phyloP scores from a whole-genome alignment of 2,888 invertebrate species.

The Cheilosia urbana region DNA sequence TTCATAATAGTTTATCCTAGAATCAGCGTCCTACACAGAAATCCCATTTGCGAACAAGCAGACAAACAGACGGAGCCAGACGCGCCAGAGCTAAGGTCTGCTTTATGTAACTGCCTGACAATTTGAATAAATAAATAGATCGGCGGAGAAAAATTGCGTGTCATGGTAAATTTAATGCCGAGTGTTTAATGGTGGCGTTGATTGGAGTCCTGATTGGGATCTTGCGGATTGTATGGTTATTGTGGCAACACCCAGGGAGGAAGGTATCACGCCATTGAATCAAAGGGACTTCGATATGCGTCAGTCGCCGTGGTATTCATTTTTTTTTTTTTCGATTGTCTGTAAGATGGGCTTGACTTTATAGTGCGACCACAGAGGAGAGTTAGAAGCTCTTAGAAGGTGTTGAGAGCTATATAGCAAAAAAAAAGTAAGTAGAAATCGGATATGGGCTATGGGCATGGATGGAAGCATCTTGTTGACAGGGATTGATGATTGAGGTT shows the following conservation, averaged over 20 bases:
- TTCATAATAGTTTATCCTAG: constrained; percentile 49
- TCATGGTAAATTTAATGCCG: constrained; percentile 22
- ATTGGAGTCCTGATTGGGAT: constrained; percentile 68
- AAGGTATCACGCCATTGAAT: not conserved
- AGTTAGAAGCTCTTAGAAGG: not conserved
- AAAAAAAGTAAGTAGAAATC: too few species aligned
- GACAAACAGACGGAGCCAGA: not conserved
- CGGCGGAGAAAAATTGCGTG: constrained; percentile 36
- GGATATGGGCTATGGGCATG: too few species aligned
- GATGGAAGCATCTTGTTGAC: too few species aligned
- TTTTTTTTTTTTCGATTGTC: not conserved
- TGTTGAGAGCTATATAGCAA: too few species aligned
- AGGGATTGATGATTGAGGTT: too few species aligned
- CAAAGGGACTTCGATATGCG: not conserved
- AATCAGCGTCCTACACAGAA: constrained; percentile 63
- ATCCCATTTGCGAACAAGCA: constrained; percentile 44
- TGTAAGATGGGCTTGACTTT: not conserved
- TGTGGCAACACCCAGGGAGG: constrained; percentile 6
- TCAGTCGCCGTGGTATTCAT: not conserved
- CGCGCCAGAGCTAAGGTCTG: constrained; percentile 3
- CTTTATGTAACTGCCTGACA: constrained; percentile 33
- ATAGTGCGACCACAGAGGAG: not conserved
- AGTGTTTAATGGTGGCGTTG: constrained; percentile 59
- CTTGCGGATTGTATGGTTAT: constrained; percentile 44
- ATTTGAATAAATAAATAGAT: constrained; percentile 68